Conservation (phyloP, 1,140 invertebrate genomes). For the Dendrolimus kikuchii region DNA sequence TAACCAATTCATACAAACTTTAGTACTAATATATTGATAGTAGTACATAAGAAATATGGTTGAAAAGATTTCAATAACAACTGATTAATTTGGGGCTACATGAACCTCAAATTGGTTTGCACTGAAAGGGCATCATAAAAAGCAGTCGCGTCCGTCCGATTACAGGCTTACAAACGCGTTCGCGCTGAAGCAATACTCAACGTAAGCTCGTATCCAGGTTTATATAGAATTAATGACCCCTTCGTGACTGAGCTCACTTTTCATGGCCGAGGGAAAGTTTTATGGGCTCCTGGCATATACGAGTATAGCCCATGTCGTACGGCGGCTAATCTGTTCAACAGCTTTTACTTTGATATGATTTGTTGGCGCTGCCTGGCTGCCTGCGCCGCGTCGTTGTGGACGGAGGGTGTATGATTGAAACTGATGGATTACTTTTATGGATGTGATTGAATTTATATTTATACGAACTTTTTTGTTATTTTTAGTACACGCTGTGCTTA, state of each 20-base stretch:
- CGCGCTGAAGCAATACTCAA: constrained; percentile 15
- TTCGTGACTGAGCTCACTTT: constrained; percentile 63
- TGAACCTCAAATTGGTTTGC: too few relatives aligned
- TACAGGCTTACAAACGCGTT: constrained; percentile 38
- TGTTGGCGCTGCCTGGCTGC: constrained; percentile 2
- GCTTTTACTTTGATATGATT: constrained; percentile 31
- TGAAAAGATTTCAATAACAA: too few relatives aligned
- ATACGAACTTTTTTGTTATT: too few relatives aligned
- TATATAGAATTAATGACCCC: constrained; percentile 53
- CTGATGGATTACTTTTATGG: constrained; percentile 16
- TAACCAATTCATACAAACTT: too few relatives aligned
- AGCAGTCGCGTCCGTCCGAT: constrained; percentile 38
- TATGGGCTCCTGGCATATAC: constrained; percentile 34
- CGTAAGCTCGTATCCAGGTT: constrained; percentile 19
- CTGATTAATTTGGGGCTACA: too few relatives aligned
- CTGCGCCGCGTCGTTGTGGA: constrained; percentile 2
- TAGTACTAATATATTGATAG: too few relatives aligned
- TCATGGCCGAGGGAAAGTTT: constrained; percentile 50
- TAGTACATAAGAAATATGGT: too few relatives aligned
- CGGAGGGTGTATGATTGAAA: constrained; percentile 18
- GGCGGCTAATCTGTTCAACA: constrained; percentile 30
- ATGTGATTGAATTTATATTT: too few relatives aligned
- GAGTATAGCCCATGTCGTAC: constrained; percentile 21
- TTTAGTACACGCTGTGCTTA: too few relatives aligned
- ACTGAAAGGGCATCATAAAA: constrained; percentile 12